Conservation (phyloP, 1,140 invertebrate species). For the Proales similis region DNA sequence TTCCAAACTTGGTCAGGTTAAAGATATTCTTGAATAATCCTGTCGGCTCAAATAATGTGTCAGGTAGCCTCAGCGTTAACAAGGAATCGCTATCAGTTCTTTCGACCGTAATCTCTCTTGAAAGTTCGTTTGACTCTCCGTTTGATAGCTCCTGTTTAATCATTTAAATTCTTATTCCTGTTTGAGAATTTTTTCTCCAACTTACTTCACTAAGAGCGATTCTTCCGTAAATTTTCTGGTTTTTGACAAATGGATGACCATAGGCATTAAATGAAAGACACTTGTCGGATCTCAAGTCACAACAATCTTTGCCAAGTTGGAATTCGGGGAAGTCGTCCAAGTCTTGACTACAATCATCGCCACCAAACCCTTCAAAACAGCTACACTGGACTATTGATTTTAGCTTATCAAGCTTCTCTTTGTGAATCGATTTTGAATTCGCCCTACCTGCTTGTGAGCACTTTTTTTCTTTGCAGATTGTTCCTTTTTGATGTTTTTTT, state of each 20-base stretch:
- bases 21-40: no score
- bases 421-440: not conserved
- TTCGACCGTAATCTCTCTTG: no score
- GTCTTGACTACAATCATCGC: conserved; percentile 25
- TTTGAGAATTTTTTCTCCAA: not conserved
- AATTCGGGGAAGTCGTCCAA: conserved; percentile 13
- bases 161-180: not conserved
- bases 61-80: no score
- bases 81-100: no score
- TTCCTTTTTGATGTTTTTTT: not conserved
- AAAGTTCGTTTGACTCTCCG: not conserved
- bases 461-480: not conserved
- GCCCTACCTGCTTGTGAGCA: not conserved
- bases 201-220: conserved; percentile 22
- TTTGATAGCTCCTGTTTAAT: not conserved
- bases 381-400: not conserved
- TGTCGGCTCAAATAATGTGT: no score
- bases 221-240: not conserved
- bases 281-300: conserved; percentile 24
- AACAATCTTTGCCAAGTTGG: not conserved
- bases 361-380: conserved; percentile 1
- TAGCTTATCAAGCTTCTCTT: not conserved
- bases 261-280: conserved; percentile 16
- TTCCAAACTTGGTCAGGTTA: no score
- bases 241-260: conserved; percentile 23